Conservation (phyloP, 2,113 vertebrate species). For the Perca flavescens region DNA sequence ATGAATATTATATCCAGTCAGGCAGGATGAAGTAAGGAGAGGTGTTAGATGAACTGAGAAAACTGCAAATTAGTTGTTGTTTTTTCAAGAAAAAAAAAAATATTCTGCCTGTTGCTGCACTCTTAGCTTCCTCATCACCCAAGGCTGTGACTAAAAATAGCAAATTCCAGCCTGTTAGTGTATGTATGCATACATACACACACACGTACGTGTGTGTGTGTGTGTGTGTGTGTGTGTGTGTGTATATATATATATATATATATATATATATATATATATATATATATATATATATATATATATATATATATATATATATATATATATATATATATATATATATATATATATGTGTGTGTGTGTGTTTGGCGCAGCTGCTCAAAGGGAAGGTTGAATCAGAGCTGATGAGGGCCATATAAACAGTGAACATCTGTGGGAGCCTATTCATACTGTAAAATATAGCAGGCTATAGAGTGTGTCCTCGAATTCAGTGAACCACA, state of each 20-base stretch:
- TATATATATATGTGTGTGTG: not conserved
- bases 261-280: no score
- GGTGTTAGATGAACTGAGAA: slow-evolving; percentile 26
- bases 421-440: slow-evolving; percentile 75
- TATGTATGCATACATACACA: no score
- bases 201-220: not conserved
- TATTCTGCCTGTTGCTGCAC: slow-evolving; percentile 59
- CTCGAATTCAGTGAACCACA: slow-evolving; percentile 45
- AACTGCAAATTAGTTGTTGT: slow-evolving; percentile 6
- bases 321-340: no score
- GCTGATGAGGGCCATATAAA: slow-evolving; percentile 71
- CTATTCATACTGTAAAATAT: slow-evolving; percentile 74
- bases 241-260: no score
- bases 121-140: slow-evolving; percentile 44
- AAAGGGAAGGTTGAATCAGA: slow-evolving; percentile 56
- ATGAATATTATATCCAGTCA: slow-evolving; percentile 21
- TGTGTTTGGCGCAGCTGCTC: slow-evolving; percentile 55
- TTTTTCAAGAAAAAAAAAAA: slow-evolving; percentile 24
- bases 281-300: not conserved
- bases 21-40: slow-evolving; percentile 6
- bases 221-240: slow-evolving; percentile 12
- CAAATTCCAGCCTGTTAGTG: slow-evolving; percentile 47
- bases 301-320: no score
- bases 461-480: slow-evolving; percentile 30
- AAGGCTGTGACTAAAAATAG: slow-evolving; percentile 68